Evolutionary conservation across 2,797 vertebrate genomes (phyloP), one percentile per base, ranked within the genome.

Genomic region (Alfaro cultratus): DNA sequence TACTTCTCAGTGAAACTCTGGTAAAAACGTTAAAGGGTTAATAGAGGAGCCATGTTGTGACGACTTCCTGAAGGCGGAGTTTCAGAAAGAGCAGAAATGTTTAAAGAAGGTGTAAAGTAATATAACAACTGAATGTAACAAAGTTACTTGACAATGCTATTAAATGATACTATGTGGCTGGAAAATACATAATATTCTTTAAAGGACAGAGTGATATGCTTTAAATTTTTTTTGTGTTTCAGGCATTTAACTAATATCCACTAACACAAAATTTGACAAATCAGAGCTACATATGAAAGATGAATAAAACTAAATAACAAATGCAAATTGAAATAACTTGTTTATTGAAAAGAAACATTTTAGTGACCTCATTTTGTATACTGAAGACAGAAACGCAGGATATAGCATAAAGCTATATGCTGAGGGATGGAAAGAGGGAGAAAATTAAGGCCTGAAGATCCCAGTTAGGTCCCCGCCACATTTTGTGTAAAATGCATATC

Each of bases 271-370:
- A 34, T 34, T 18, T 73, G 51, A 76, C 70, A 53, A 75, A 75
- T 67, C 39, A 57, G 43, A 36, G 51, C 41, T n/a, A 3, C 21
- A 16, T 74, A 49, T 31, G 43, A 23, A 36, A 78, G 41, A 62
- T 67, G 8, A 51, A 73, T 11, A 31, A 21, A 49, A 12, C 23
- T n/a, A 23, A 47, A 26, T 18, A 45, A 34, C 41, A 36, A 41
- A 23, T 34, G 72, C 43, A 36, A 60, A 39, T 15, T 84, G n/a
- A n/a, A 46, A 9, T 36, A 64, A 26, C 39, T 71, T 71, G 23
- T 78, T 60, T 79, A 86, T 81, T 73, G 36, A 68, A 73, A 85
- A 78, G 67, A 31, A 80, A 78, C 0, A 0, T 85, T 64, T 73
- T 23, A 23, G 39, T 77, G 78, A 39, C 77, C 55, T 71, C 0